phyloP scores from a whole-genome alignment of 1,140 invertebrate genomes.

The Drosophila kohkoa region DNA sequence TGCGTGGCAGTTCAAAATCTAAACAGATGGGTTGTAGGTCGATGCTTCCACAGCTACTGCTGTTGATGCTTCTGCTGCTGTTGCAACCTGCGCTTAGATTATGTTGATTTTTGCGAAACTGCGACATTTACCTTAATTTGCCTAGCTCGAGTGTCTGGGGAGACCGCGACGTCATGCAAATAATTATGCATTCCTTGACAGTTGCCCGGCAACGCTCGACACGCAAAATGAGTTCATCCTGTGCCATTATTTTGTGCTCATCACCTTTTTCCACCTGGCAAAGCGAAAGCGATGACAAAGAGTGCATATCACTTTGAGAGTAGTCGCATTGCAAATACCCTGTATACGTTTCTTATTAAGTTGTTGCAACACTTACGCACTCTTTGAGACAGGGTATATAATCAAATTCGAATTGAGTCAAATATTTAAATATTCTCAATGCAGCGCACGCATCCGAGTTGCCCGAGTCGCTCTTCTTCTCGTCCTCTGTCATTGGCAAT shows the following conservation, averaged over 20 bases:
- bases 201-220: constrained; percentile 28
- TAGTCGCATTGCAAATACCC: background rate
- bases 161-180: constrained; percentile 51
- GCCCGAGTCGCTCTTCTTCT: background rate
- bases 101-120: constrained; percentile 40
- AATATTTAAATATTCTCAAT: constrained; percentile 54
- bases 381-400: background rate
- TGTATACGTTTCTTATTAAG: background rate
- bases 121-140: constrained; percentile 40
- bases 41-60: constrained; percentile 19
- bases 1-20: constrained; percentile 61
- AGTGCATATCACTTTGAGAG: background rate
- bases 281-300: background rate
- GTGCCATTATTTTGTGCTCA: constrained; percentile 49
- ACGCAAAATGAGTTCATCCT: constrained; percentile 9
- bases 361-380: background rate
- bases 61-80: constrained; percentile 34
- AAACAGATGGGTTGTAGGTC: constrained; percentile 5
- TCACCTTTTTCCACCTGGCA: constrained; percentile 33
- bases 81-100: constrained; percentile 51
- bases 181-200: constrained; percentile 63
- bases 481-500: constrained; percentile 38
- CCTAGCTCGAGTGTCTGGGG: constrained; percentile 59
- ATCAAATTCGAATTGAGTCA: constrained; percentile 50
- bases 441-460: constrained; percentile 63